Evolutionary conservation across 2,797 vertebrate genomes (phyloP).

Genomic region (Tokudaia muenninki): DNA sequence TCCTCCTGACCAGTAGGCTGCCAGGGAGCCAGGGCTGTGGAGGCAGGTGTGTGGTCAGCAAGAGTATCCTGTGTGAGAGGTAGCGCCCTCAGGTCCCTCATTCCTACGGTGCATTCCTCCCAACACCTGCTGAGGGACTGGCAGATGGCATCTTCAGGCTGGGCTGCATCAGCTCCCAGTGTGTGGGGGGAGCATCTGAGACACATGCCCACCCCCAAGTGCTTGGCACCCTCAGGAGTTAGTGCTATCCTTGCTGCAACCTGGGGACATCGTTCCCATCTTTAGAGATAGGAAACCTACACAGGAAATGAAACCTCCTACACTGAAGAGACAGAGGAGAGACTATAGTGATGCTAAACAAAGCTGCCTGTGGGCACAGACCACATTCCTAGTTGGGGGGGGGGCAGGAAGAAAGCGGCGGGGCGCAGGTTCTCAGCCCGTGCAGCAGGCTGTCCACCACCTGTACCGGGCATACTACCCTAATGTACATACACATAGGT

Average conservation of each 20-base stretch:
- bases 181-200: neutral
- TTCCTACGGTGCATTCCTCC: neutral
- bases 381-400: neutral
- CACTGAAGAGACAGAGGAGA: neutral
- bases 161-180: neutral
- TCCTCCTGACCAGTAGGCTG: neutral
- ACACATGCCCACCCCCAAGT: neutral
- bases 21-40: neutral
- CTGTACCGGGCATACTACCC: neutral
- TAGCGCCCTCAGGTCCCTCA: neutral
- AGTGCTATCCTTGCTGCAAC: neutral
- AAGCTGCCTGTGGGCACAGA: neutral
- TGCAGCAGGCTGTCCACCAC: neutral
- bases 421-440: neutral
- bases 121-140: neutral
- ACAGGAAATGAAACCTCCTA: neutral
- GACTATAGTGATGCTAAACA: neutral
- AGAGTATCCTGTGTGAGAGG: neutral
- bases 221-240: neutral
- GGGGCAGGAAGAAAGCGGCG: neutral
- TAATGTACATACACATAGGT: accelerated
- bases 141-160: neutral
- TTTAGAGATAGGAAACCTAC: neutral
- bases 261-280: neutral
- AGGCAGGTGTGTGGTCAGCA: neutral